phyloP scores from a whole-genome alignment of 2,113 vertebrate genomes.

The Addax nasomaculatus region DNA sequence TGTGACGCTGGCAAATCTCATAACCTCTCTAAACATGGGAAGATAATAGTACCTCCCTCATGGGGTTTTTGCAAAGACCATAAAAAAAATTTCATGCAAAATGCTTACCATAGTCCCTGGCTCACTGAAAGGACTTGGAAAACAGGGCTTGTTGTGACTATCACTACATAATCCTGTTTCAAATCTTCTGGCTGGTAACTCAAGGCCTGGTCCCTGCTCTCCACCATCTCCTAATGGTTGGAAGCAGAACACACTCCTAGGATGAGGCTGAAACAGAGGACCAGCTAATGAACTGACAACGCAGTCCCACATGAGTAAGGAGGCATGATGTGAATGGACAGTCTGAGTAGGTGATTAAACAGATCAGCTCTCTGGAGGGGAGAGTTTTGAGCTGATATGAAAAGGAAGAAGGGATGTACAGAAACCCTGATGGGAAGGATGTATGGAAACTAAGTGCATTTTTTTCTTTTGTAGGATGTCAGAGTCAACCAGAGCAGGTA shows the following conservation, averaged over 20 bases:
- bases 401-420: background rate
- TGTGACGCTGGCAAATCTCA: background rate
- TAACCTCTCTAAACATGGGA: background rate
- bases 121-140: background rate
- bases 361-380: background rate
- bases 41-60: background rate
- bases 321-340: background rate
- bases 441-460: background rate
- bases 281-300: background rate
- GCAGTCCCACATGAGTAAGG: background rate
- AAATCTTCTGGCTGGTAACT: background rate
- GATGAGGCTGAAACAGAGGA: background rate
- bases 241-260: background rate
- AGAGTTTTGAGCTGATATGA: background rate
- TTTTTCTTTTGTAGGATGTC: slow-evolving; percentile 53
- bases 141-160: background rate
- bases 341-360: background rate
- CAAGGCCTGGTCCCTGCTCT: background rate
- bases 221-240: background rate
- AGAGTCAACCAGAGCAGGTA: slow-evolving; percentile 53
- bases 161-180: background rate
- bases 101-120: background rate
- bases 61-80: background rate
- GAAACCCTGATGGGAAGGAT: background rate
- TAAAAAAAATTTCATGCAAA: background rate